These are phyloP conservation scores for Augiades crinisus DNA, from an alignment of 2,888 invertebrate species.

Conservation along the genomic window DNA sequence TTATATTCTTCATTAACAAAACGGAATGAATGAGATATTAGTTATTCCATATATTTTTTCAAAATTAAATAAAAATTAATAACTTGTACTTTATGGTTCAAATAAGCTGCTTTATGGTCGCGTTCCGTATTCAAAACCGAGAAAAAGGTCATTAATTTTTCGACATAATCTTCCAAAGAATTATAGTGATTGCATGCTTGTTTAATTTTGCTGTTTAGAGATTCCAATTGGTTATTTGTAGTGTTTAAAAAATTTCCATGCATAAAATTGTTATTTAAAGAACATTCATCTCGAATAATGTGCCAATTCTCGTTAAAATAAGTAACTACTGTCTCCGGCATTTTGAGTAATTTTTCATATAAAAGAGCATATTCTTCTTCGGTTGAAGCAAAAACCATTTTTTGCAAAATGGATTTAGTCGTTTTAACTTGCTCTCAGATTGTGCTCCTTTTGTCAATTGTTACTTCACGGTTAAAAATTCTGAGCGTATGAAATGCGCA, in stretches of 20 bases:
- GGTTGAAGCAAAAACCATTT: conserved; percentile 13
- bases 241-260: conserved; percentile 22
- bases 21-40: conserved; percentile 23
- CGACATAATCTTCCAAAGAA: conserved; percentile 24
- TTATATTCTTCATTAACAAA: not conserved
- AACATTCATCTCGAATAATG: conserved; percentile 24
- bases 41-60: conserved; percentile 18
- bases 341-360: conserved; percentile 17
- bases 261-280: conserved; percentile 24
- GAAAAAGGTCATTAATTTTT: not conserved
- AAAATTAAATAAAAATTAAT: conserved; percentile 19
- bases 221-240: conserved; percentile 23
- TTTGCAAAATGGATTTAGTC: conserved; percentile 21
- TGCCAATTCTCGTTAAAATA: conserved; percentile 24
- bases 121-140: not conserved
- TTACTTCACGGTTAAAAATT: conserved; percentile 15
- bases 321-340: conserved; percentile 17
- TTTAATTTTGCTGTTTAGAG: conserved; percentile 23
- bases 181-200: conserved; percentile 21
- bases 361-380: conserved; percentile 18
- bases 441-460: conserved; percentile 20
- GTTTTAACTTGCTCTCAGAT: conserved; percentile 10
- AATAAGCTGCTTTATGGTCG: conserved; percentile 20
- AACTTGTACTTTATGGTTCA: conserved; percentile 18
- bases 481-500: conserved; percentile 22